Base-by-base conservation (phyloP, 2,888 invertebrate species). In the Cordylochernes scorpioides region DNA sequence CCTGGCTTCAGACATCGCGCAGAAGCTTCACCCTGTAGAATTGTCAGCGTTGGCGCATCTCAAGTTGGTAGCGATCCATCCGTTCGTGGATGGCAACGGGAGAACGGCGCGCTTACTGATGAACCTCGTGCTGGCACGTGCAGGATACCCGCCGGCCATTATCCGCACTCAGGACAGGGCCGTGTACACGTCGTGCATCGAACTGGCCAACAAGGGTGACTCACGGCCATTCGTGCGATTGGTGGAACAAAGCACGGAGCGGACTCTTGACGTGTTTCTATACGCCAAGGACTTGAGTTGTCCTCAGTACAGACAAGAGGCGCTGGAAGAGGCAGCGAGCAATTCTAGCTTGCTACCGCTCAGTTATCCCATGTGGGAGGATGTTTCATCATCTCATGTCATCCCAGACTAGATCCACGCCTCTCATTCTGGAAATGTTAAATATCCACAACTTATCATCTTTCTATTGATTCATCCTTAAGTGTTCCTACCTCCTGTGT, bases 1-100 rank as follows among this genome's bases (percentile, higher is more conserved):
- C 91, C 54, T 94, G 6, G 61, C 61, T 53, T 78, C 82, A 1
- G 78, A 80, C 40, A 70, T 71, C 49, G 74, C 78, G 6, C 54
- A 71, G 38, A 66, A 68, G 24, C 58, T 88, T 53, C 86, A 88
- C 59, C 82, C 86, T 13, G 73, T 88, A 43, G 77, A 82, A 52
- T 74, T 75, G 49, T 88, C 91, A 28, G 91, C 94, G 1, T 57
- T 91, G 30, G 88, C 86, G 0, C 94, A 94, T 57, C 94, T 91
- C 55, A 86, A 86, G 56, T 54, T 94, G 24, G 94, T 94, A 0
- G 75, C 77, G 49, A 86, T 94, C 42, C 94, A 94, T 58, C 94
- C 94, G 0, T 94, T 94, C 56, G 65, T 72, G 3, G 91, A 94
- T 53, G 91, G 94, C 27, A 94, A 94, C 49, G 94, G 91, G 0